Evolutionary conservation across 2,888 invertebrate genomes (phyloP).

Genomic region (Eupithecia subfuscata): DNA sequence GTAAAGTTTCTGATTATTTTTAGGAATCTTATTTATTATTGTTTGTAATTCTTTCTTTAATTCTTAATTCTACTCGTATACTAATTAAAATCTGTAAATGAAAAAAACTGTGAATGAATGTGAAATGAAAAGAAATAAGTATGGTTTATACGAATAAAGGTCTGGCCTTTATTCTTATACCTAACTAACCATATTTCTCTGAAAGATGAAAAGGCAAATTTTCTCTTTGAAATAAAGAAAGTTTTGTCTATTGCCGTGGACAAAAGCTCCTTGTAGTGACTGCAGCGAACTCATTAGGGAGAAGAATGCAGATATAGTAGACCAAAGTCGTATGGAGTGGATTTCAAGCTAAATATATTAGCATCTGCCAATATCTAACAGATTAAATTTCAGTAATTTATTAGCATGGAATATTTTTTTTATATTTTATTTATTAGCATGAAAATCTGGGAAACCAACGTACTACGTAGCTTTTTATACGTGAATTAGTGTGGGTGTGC

Average conservation of each 20-base stretch:
- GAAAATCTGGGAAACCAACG: too few species aligned
- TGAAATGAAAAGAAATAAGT: too few species aligned
- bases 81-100: neutral
- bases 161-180: too few species aligned
- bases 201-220: slow-evolving; percentile 15
- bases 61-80: neutral
- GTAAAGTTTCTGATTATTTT: neutral
- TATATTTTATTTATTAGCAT: too few species aligned
- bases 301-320: slow-evolving; percentile 35
- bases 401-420: too few species aligned
- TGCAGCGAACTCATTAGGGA: slow-evolving; percentile 39
- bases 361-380: neutral
- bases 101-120: too few species aligned
- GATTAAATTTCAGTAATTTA: too few species aligned
- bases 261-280: slow-evolving; percentile 29
- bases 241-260: slow-evolving; percentile 14
- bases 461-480: neutral
- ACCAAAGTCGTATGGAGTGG: slow-evolving; percentile 24
- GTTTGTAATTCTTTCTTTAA: neutral
- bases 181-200: neutral
- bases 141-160: too few species aligned
- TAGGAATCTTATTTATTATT: neutral
- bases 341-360: slow-evolving; percentile 4
- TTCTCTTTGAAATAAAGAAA: slow-evolving; percentile 21
- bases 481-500: neutral